phyloP scores from a whole-genome alignment of 2,797 vertebrate genomes.

The Gadopsis bispinosus region DNA sequence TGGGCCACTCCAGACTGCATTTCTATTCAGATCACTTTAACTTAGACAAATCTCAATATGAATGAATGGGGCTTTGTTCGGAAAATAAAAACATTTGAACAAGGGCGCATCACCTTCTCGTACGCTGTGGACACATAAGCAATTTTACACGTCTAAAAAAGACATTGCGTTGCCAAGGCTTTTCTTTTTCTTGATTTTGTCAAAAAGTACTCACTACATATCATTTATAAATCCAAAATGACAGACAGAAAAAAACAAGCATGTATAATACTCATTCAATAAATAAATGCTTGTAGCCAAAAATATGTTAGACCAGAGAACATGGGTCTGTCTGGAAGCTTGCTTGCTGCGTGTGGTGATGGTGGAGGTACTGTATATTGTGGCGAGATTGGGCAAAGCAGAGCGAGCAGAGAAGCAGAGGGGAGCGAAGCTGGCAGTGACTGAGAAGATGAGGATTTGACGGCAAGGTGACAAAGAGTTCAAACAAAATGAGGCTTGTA shows the following conservation, averaged over 20 bases:
- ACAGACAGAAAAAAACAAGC: slow-evolving; percentile 1
- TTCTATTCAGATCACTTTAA: slow-evolving; percentile 85
- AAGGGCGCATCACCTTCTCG: slow-evolving; percentile 76
- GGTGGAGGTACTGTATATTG: slow-evolving; percentile 62
- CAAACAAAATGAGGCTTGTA: slow-evolving; percentile 99
- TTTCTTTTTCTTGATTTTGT: slow-evolving; percentile 26
- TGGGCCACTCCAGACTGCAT: slow-evolving; percentile 82
- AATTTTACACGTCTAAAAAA: slow-evolving; percentile 50
- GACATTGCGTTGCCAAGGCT: slow-evolving; percentile 30
- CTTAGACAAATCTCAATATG: slow-evolving; percentile 84
- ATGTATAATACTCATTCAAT: neutral
- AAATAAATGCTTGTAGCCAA: slow-evolving; percentile 26
- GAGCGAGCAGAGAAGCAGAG: slow-evolving; percentile 63
- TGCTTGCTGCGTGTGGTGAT: slow-evolving; percentile 51
- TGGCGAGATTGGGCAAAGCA: slow-evolving; percentile 69
- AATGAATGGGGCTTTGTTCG: slow-evolving; percentile 82
- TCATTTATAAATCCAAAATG: slow-evolving; percentile 34
- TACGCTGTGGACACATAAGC: slow-evolving; percentile 43
- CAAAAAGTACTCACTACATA: slow-evolving; percentile 33
- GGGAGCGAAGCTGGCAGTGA: slow-evolving; percentile 88
- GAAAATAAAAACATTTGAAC: slow-evolving; percentile 83
- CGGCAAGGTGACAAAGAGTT: slow-evolving; percentile 95
- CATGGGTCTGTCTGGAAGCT: slow-evolving; percentile 37
- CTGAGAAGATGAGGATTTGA: slow-evolving; percentile 96
- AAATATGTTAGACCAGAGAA: slow-evolving; percentile 42